Evolutionary conservation across 2,888 invertebrate species (phyloP).

Genomic region (Hypena proboscidalis): DNA sequence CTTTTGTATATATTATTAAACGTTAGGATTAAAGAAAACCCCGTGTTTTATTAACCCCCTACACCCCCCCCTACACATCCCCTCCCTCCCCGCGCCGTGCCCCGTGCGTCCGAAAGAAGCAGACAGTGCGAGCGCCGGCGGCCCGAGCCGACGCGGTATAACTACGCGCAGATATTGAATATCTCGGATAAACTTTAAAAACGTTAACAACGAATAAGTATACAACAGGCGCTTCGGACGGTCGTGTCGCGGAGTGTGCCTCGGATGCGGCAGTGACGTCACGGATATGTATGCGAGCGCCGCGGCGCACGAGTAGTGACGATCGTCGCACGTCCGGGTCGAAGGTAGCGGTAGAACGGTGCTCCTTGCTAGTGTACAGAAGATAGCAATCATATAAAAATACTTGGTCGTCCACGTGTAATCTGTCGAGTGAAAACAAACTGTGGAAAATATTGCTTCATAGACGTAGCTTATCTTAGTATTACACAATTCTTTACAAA

Average conservation of each 20-base stretch:
- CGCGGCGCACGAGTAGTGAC: neutral
- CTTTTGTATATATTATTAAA: slow-evolving; percentile 77
- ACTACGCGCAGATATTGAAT: slow-evolving; percentile 39
- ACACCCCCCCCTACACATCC: no score
- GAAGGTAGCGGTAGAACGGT: slow-evolving; percentile 23
- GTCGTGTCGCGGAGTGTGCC: slow-evolving; percentile 22
- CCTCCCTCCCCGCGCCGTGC: neutral
- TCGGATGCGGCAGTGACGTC: no score
- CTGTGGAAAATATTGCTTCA: slow-evolving; percentile 30
- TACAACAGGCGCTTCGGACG: slow-evolving; percentile 42
- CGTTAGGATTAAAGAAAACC: slow-evolving; percentile 62
- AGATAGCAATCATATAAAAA: slow-evolving; percentile 37
- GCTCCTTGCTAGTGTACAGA: slow-evolving; percentile 26
- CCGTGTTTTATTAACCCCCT: slow-evolving; percentile 48
- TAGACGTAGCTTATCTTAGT: slow-evolving; percentile 15
- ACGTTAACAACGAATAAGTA: slow-evolving; percentile 65
- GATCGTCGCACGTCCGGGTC: slow-evolving; percentile 2
- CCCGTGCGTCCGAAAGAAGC: no score
- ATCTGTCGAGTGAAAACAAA: slow-evolving; percentile 16
- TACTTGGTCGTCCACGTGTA: slow-evolving; percentile 31
- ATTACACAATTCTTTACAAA: slow-evolving; percentile 31
- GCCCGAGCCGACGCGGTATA: neutral
- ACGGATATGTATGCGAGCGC: slow-evolving; percentile 3
- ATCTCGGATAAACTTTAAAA: slow-evolving; percentile 68
- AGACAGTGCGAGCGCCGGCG: neutral